phyloP scores from a whole-genome alignment of 1,140 invertebrate species.

The Bemisia tabaci region DNA sequence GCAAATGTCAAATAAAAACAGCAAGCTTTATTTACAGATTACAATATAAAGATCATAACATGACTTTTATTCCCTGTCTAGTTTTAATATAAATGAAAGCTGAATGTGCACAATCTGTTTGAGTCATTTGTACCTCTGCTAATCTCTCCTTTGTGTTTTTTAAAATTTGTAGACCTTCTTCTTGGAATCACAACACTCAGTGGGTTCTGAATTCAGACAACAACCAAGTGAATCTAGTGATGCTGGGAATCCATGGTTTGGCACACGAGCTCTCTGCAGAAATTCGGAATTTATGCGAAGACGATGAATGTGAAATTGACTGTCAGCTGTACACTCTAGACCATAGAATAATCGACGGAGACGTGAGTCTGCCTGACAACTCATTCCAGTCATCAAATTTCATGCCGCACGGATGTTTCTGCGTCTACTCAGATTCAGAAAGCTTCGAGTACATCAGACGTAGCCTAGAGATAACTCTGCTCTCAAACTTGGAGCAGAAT shows the following conservation, averaged over 20 bases:
- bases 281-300: conserved; percentile 54
- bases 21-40: too few species aligned
- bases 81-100: too few species aligned
- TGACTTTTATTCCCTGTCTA: too few species aligned
- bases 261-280: conserved; percentile 63
- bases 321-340: conserved; percentile 69
- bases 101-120: too few species aligned
- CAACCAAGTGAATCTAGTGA: conserved; percentile 55
- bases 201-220: conserved; percentile 49
- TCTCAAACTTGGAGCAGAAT: conserved; percentile 82
- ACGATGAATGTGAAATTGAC: conserved; percentile 75
- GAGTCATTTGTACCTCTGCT: too few species aligned
- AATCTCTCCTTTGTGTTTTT: too few species aligned
- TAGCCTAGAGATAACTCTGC: conserved; percentile 78
- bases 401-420: conserved; percentile 66
- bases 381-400: conserved; percentile 61
- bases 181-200: conserved; percentile 51
- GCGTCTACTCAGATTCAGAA: conserved; percentile 80
- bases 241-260: conserved; percentile 61
- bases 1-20: too few species aligned
- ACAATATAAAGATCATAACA: too few species aligned
- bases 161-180: conserved; percentile 41
- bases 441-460: conserved; percentile 84
- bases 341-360: conserved; percentile 71
- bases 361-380: conserved; percentile 64